Base-by-base conservation (phyloP, 2,888 invertebrate genomes). In the Parnassius apollo region DNA sequence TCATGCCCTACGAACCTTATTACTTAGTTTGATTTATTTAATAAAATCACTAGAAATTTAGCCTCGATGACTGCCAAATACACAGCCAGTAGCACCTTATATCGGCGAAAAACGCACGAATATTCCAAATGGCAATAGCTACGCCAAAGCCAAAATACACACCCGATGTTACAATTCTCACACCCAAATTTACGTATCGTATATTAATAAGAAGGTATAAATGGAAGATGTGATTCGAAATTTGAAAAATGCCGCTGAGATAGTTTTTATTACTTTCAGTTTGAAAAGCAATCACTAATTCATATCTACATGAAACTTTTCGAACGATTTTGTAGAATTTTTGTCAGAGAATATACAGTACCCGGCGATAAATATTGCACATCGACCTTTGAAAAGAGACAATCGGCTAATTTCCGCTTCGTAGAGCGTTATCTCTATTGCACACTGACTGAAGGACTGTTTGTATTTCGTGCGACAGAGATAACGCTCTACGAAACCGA, bases 81-180 rank as follows among this genome's bases (percentile, higher is more conserved):
- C 18, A 51, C 63, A 63, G 63, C 51, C 59, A 42, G 46, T 63
- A 63, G 63, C 63, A 63, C 63, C 63, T 56, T 18, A 11, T 10
- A 22, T 45, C 48, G n/a, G 56, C 49, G 49, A 46, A 55, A 58
- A 45, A 12, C 62, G 63, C 59, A 63, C 63, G 55, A 22, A 59
- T 46, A 45, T 52, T 9, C 11, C 45, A 53, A 46, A 53, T 18
- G 12, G 13, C 8, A 54, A 54, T 18, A 57, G 11, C 57, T 18
- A 42, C 49, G 49, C 48, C 18, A 60, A 42, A 49, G 13, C 46
- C 54, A 13, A 9, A 42, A 10, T 35, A 42, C 12, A 9, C 22
- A 12, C n/a, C 35, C 9, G 18, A 25, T 54, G 44, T 51, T 56
- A 22, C 52, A 25, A 2, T 2, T 13, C 25, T 52, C n/a, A 11